Conservation (phyloP, 2,888 invertebrate species). For the Orchesellides sinensis region DNA sequence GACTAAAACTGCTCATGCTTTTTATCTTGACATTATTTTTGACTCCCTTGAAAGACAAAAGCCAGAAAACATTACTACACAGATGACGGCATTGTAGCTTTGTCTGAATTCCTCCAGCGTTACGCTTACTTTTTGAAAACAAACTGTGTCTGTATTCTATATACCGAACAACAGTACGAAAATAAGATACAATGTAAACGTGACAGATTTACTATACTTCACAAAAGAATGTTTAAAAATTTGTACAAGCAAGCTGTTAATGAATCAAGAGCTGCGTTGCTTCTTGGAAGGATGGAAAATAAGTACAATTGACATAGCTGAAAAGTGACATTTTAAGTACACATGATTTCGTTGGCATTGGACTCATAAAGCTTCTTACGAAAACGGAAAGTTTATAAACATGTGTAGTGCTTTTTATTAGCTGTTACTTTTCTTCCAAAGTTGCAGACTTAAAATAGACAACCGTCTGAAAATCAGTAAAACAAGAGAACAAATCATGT, state of each 20-base stretch:
- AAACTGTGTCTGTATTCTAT: too few relatives aligned
- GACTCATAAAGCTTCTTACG: not conserved
- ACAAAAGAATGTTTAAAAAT: conserved; percentile 15
- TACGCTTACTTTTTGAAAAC: too few relatives aligned
- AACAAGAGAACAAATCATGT: not conserved
- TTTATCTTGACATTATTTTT: too few relatives aligned
- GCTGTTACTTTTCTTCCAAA: not conserved
- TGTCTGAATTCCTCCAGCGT: too few relatives aligned
- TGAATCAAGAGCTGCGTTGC: conserved; percentile 4
- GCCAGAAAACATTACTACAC: too few relatives aligned
- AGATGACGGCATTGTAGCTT: too few relatives aligned
- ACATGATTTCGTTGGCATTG: not conserved
- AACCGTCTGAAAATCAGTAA: conserved; percentile 7
- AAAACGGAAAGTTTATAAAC: conserved; percentile 17
- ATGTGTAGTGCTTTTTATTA: not conserved
- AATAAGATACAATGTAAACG: too few relatives aligned
- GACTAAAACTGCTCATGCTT: too few relatives aligned
- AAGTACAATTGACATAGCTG: not conserved
- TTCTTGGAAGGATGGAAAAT: not conserved
- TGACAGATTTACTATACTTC: conserved; percentile 25
- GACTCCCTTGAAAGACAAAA: too few relatives aligned
- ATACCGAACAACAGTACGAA: not conserved
- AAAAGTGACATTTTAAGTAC: not conserved
- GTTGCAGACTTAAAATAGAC: conserved; percentile 59
- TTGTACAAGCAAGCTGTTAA: conserved; percentile 10